Conservation (phyloP, 2,888 invertebrate species). For the Melanotus villosus region DNA sequence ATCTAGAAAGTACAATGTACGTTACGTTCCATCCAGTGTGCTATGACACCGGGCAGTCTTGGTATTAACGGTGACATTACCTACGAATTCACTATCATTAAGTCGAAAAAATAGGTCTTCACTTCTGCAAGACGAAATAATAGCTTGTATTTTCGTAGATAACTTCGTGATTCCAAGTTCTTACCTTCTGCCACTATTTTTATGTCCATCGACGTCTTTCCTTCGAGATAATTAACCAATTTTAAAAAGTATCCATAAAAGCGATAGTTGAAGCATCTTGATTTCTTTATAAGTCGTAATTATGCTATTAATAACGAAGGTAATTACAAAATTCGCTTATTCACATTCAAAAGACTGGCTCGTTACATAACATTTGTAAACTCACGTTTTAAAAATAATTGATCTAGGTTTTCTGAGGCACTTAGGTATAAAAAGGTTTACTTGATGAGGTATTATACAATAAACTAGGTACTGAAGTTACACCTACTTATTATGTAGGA, state of each 20-base stretch:
- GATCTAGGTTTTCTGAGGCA: background rate
- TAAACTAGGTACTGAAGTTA: constrained; percentile 10
- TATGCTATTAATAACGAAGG: background rate
- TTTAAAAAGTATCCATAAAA: too few species aligned
- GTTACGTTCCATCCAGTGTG: constrained; percentile 53
- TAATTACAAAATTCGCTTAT: constrained; percentile 1
- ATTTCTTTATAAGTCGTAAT: background rate
- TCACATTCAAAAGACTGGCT: background rate
- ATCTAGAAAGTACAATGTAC: constrained; percentile 66
- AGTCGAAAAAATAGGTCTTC: constrained; percentile 20
- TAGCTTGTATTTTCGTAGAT: too few species aligned
- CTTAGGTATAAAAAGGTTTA: background rate
- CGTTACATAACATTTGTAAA: constrained; percentile 3
- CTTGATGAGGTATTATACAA: background rate
- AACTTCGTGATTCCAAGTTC: too few species aligned
- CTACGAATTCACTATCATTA: constrained; percentile 28
- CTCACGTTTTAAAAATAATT: background rate
- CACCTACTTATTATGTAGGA: constrained; percentile 1
- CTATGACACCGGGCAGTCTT: constrained; percentile 44
- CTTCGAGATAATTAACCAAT: too few species aligned
- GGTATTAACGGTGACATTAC: constrained; percentile 15
- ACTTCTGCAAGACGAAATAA: too few species aligned
- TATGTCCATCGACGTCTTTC: too few species aligned
- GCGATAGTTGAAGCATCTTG: too few species aligned
- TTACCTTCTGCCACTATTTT: too few species aligned